Base-by-base conservation (phyloP, 2,888 invertebrate genomes). In the Acleris literana region DNA sequence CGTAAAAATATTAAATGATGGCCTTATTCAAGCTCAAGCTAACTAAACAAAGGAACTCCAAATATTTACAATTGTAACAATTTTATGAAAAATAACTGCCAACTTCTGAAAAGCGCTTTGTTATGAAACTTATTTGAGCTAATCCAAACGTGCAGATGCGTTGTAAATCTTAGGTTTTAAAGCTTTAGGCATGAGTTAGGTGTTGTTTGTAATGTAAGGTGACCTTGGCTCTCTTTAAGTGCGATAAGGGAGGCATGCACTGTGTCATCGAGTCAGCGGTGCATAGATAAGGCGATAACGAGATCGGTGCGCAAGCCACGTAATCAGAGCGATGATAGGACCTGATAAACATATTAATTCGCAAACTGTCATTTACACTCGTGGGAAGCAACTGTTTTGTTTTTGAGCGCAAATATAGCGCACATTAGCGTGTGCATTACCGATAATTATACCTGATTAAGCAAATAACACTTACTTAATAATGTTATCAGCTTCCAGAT, bases 201-300 rank as follows among this genome's bases (percentile, higher is more conserved):
- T 25, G 17, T 5, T 17, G n/a, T 52, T 22, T 49, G 63, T 72
- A 72, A 71, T 70, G 71, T 72, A 69, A 61, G 63, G 63, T 75
- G 84, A 83, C 87, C 88, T 87, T 88, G 85, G 71, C 69, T 70
- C 71, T 76, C 76, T 74, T 74, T 70, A 70, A 73, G 72, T 61
- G 77, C 72, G 87, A 87, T 88, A 87, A 87, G 77, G 79, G 69
- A 74, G 76, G 77, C 72, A 78, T 83, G 79, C 70, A 66, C 70
- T 75, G 71, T 78, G 78, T 76, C 75, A 78, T 71, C 74, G 69
- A 73, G 75, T 73, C 74, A 75, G 70, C 78, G 76, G 80, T 86
- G 84, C 84, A 87, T 83, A 78, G 81, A 84, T 80, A 82, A 76
- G 74, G 71, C 77, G 84, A 86, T 86, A 84, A 82, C 71, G 71